phyloP scores from a whole-genome alignment of 2,113 vertebrate genomes.

The Atrichornis clamosus region DNA sequence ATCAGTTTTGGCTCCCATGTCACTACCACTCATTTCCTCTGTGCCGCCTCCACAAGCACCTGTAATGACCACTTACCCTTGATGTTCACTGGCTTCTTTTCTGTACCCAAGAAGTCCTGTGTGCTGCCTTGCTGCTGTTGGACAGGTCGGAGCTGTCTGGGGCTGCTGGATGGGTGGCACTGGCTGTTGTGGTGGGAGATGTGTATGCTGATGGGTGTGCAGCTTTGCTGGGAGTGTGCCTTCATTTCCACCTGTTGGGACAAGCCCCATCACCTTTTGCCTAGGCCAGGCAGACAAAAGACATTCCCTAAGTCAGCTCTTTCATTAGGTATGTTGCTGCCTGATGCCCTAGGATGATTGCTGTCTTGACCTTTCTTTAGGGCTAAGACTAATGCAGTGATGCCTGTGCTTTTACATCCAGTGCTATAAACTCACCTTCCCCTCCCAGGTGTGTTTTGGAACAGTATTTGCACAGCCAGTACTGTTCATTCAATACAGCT shows the following conservation, averaged over 20 bases:
- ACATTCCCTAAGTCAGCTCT: not conserved
- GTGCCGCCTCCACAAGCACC: not conserved
- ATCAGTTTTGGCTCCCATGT: not conserved
- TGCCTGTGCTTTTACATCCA: not conserved
- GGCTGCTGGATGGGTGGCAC: not conserved
- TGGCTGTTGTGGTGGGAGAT: not conserved
- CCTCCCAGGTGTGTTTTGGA: not conserved
- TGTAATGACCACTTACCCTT: not conserved
- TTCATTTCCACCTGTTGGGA: not conserved
- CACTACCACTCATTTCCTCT: not conserved
- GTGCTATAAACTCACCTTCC: not conserved
- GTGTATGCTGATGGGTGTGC: not conserved
- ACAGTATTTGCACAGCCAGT: not conserved
- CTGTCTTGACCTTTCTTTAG: not conserved
- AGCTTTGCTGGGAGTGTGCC: not conserved
- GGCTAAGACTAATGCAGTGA: not conserved
- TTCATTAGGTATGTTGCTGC: not conserved
- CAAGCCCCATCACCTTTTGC: not conserved
- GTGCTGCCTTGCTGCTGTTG: not conserved
- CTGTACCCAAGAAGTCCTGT: not conserved
- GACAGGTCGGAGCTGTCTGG: not conserved
- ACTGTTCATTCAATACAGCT: not conserved
- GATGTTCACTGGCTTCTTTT: not conserved
- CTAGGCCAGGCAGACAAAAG: not conserved
- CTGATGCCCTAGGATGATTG: not conserved